phyloP scores from a whole-genome alignment of 2,888 invertebrate species.

The Drosophila nigricruria region DNA sequence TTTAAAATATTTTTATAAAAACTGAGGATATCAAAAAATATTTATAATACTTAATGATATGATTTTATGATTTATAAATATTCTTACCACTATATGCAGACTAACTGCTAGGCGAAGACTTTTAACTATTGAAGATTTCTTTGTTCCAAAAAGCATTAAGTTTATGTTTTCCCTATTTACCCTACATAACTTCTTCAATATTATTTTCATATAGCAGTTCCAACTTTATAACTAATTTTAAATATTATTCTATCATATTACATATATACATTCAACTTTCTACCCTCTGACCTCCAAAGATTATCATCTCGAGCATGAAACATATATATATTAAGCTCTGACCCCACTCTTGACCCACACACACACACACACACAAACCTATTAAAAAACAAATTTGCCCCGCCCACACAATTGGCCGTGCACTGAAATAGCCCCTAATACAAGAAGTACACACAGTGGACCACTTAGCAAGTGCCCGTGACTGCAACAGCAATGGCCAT shows the following conservation, averaged over 20 bases:
- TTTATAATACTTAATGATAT: too few species aligned
- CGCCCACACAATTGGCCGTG: conserved; percentile 43
- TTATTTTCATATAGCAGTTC: neutral
- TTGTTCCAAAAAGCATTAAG: too few species aligned
- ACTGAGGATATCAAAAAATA: too few species aligned
- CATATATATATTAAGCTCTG: neutral
- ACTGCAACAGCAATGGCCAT: conserved; percentile 48
- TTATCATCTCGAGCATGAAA: conserved; percentile 2
- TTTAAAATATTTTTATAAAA: too few species aligned
- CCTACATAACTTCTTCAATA: neutral
- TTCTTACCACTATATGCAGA: too few species aligned
- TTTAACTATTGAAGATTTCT: too few species aligned
- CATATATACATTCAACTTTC: neutral
- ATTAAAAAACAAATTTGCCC: conserved; percentile 41
- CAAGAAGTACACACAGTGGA: conserved; percentile 65
- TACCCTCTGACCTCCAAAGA: neutral
- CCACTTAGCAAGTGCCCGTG: conserved; percentile 65
- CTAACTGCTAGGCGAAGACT: too few species aligned
- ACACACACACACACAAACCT: neutral
- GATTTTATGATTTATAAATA: too few species aligned
- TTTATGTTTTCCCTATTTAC: too few species aligned
- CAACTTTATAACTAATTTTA: neutral
- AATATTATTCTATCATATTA: neutral
- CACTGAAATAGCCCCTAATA: conserved; percentile 21
- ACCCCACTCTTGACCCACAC: conserved; percentile 28